phyloP scores from a whole-genome alignment of 2,888 invertebrate species.

The Mythimna pallens region DNA sequence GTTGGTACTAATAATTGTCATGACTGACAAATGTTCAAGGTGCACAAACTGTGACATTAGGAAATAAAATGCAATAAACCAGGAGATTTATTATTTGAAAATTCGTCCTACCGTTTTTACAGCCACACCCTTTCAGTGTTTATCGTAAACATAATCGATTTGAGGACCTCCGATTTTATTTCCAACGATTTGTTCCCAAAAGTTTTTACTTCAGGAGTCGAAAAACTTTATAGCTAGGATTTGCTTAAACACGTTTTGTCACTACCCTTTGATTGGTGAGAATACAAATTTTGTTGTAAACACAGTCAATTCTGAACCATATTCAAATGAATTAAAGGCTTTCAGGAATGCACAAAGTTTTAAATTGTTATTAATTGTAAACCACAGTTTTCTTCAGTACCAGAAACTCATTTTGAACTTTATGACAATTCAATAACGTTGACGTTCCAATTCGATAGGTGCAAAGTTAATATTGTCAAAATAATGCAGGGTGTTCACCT shows the following conservation, averaged over 20 bases:
- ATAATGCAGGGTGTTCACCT: slow-evolving; percentile 72
- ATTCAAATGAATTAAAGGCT: slow-evolving; percentile 38
- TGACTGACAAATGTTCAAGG: slow-evolving; percentile 25
- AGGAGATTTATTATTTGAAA: slow-evolving; percentile 69
- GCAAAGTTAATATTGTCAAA: slow-evolving; percentile 53
- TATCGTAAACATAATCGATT: slow-evolving; percentile 80
- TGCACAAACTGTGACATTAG: slow-evolving; percentile 35
- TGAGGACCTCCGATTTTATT: slow-evolving; percentile 70
- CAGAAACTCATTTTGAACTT: slow-evolving; percentile 12
- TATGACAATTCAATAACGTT: slow-evolving; percentile 39
- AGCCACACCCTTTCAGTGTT: slow-evolving; percentile 73
- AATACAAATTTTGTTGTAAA: background rate
- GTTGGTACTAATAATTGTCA: background rate
- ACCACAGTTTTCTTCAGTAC: background rate
- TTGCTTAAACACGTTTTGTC: slow-evolving; percentile 77
- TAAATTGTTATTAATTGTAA: slow-evolving; percentile 10
- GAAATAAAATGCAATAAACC: slow-evolving; percentile 55
- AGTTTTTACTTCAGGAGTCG: slow-evolving; percentile 71
- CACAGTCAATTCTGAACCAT: slow-evolving; percentile 60
- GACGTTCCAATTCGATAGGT: background rate
- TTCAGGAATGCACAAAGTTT: background rate
- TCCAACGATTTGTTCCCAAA: slow-evolving; percentile 71
- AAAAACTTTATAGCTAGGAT: slow-evolving; percentile 78
- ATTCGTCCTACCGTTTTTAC: slow-evolving; percentile 86
- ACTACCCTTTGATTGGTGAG: slow-evolving; percentile 74